Evolutionary conservation across 2,888 invertebrate genomes (phyloP).

Genomic region (Apotomis capreana): DNA sequence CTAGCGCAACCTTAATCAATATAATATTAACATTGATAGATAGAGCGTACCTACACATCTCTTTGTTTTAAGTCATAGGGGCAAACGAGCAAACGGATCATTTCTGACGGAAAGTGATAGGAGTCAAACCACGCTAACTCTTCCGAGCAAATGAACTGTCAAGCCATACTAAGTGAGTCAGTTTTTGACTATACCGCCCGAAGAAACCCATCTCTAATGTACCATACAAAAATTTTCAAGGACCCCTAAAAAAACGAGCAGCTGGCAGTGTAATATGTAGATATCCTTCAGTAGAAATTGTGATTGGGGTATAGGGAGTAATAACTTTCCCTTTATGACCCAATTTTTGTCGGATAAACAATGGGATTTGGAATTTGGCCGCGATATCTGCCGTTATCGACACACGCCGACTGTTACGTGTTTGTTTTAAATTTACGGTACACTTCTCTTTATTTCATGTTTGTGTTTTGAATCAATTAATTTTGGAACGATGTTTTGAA

Average conservation of each 20-base stretch:
- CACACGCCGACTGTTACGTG: constrained; percentile 50
- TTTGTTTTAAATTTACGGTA: constrained; percentile 34
- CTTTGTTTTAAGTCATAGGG: too few relatives aligned
- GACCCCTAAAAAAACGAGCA: constrained; percentile 42
- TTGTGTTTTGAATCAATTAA: constrained; percentile 37
- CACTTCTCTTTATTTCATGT: constrained; percentile 36
- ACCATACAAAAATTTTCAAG: not conserved
- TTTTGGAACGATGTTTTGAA: constrained; percentile 40
- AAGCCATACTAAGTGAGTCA: too few relatives aligned
- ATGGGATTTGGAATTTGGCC: constrained; percentile 75
- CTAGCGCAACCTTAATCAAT: too few relatives aligned
- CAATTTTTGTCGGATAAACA: constrained; percentile 78
- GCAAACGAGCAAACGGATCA: too few relatives aligned
- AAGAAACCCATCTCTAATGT: too few relatives aligned
- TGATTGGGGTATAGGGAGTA: constrained; percentile 77
- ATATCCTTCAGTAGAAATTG: constrained; percentile 72
- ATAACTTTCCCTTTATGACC: constrained; percentile 77
- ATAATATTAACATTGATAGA: too few relatives aligned
- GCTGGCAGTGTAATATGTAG: constrained; percentile 67
- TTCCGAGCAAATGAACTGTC: too few relatives aligned
- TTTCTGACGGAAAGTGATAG: too few relatives aligned
- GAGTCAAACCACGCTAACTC: too few relatives aligned
- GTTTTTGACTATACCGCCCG: too few relatives aligned
- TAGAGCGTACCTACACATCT: too few relatives aligned
- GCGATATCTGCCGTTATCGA: constrained; percentile 57